phyloP scores from a whole-genome alignment of 2,797 vertebrate genomes.

The Podarcis lilfordi region DNA sequence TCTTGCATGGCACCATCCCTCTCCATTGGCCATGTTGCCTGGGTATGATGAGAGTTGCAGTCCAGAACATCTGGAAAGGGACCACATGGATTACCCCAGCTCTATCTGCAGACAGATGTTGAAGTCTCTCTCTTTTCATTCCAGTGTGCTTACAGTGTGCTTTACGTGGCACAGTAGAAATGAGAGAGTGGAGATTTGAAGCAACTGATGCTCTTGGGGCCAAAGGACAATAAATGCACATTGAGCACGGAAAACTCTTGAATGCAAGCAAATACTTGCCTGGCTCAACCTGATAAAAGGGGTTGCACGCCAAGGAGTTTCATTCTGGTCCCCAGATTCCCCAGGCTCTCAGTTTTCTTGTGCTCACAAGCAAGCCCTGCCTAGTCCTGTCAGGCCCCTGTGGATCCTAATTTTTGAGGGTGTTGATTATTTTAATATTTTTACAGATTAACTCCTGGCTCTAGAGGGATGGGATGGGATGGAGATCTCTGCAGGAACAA shows the following conservation, averaged over 20 bases:
- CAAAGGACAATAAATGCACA: not conserved
- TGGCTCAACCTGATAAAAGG: not conserved
- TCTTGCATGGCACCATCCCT: too few species aligned
- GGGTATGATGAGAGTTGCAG: too few species aligned
- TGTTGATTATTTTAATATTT: not conserved
- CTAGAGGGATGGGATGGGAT: not conserved
- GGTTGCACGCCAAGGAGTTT: not conserved
- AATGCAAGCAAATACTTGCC: not conserved
- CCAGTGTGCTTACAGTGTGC: not conserved
- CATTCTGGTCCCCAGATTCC: slow-evolving; percentile 16
- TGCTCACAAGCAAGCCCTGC: not conserved
- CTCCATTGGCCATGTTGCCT: too few species aligned
- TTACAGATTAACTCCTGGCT: not conserved
- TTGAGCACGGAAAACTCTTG: not conserved
- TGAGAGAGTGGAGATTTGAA: not conserved
- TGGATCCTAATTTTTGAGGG: not conserved
- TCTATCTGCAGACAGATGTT: not conserved
- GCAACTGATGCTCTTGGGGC: not conserved
- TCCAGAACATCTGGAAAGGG: too few species aligned
- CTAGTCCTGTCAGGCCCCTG: not conserved
- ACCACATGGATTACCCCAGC: too few species aligned
- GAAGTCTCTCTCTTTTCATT: not conserved
- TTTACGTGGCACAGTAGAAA: not conserved
- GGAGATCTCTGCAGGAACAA: slow-evolving; percentile 9
- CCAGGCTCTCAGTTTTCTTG: slow-evolving; percentile 17